Conservation (phyloP, 2,113 vertebrate species). For the Cyanocitta stelleri region DNA sequence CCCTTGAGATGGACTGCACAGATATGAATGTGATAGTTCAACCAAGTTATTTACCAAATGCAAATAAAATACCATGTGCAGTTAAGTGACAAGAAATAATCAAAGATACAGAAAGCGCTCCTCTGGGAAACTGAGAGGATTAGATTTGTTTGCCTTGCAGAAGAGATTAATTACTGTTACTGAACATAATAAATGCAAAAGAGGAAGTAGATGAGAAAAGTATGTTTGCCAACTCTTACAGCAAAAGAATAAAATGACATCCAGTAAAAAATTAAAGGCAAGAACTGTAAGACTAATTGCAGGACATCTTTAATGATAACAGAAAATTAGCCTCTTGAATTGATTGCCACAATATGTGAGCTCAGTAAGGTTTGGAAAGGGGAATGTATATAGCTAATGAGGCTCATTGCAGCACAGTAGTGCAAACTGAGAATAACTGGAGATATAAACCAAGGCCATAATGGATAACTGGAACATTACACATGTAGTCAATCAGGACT, state of each 20-base stretch:
- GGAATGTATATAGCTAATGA: not conserved
- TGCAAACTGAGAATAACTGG: not conserved
- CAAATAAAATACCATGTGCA: not conserved
- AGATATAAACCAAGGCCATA: not conserved
- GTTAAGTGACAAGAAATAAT: conserved; percentile 19
- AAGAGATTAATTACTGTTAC: conserved; percentile 16
- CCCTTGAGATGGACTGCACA: not conserved
- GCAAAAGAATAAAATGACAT: not conserved
- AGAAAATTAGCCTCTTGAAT: not conserved
- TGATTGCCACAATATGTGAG: not conserved
- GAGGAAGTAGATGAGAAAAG: not conserved
- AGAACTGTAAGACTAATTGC: not conserved
- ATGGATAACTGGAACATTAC: fast-evolving
- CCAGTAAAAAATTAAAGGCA: not conserved
- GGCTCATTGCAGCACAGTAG: not conserved
- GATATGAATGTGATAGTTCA: not conserved
- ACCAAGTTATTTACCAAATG: not conserved
- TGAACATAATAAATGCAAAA: not conserved
- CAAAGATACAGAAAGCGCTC: not conserved
- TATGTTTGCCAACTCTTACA: not conserved
- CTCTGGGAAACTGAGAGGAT: not conserved
- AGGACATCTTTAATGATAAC: not conserved
- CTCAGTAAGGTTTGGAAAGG: not conserved
- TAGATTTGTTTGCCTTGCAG: conserved; percentile 25
- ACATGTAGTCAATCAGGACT: not conserved